Evolutionary conservation across 2,113 vertebrate species (phyloP), one percentile per base, ranked within the genome.

Genomic region (Tangachromis dhanisi): DNA sequence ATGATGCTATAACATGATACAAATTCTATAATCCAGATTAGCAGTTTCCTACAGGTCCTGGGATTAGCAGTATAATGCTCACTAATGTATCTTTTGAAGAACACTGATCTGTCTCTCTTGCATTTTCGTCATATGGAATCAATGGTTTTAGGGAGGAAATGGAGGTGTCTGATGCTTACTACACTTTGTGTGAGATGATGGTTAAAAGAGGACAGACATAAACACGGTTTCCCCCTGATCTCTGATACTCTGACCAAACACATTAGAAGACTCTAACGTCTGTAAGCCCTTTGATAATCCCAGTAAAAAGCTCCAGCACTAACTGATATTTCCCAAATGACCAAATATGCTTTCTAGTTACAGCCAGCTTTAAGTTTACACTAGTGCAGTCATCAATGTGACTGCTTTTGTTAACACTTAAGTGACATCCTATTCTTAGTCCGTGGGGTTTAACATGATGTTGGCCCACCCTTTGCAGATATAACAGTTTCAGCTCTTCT

Each of bases 71-170:
- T 93, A 86, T 96, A 96, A 95, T 95, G 87, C 93, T 45, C 81
- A n/a, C 91, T 95, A 96, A 96, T 95, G 92, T 93, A 92, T 91
- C 83, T 92, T 96, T 94, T 95, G 94, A 95, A 93, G 92, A 93
- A 89, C 45, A 80, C 68, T 80, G 31, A 76, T 79, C 2, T 86
- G 54, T 87, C 49, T 81, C 35, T 29, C 49, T 14, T n/a, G 21
- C 61, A 57, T 82, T 91, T 88, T 81, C 4, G 81, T 92, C 78
- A 35, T 89, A 94, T 92, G 79, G 87, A 93, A 87, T 91, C 83
- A 83, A 84, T 88, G 89, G 19, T 89, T 93, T 92, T 49, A 81
- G 19, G 55, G 14, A 71, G 78, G 12, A 93, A 85, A 83, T 86
- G 11, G 80, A 84, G 40, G 57, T 6, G 6, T 11, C 29, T 54